Percentiles rank a stretch among this genome's conserved stretches.
phyloP scores from a whole-genome alignment of 1,140 invertebrate species.

The Aradophagus sp. region DNA sequence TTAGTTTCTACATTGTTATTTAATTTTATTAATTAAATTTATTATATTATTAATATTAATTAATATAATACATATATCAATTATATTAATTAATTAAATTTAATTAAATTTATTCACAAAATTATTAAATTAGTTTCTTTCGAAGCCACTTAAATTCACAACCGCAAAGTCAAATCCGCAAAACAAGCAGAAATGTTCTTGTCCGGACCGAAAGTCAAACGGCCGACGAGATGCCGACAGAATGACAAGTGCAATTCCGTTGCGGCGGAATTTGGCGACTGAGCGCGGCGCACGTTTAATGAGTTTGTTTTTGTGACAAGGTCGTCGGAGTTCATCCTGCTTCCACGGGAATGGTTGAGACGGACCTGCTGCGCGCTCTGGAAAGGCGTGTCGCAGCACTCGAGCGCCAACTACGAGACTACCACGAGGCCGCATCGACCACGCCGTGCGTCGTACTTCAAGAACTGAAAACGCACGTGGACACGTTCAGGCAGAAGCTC shows the following conservation, averaged over 20 bases:
- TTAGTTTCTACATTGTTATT: no score
- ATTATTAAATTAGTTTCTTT: no score
- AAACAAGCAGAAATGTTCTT: no score
- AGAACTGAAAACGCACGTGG: slow-evolving; percentile 80
- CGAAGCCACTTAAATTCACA: no score
- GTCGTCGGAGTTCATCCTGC: slow-evolving; percentile 71
- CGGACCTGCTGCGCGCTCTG: slow-evolving; percentile 74
- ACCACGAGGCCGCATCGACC: slow-evolving; percentile 67
- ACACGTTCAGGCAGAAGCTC: slow-evolving; percentile 80
- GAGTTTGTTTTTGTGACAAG: slow-evolving; percentile 48
- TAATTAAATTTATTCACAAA: no score
- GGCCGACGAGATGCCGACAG: not conserved
- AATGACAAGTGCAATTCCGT: not conserved
- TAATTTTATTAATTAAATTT: no score
- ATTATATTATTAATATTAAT: no score
- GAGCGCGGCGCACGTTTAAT: slow-evolving; percentile 3
- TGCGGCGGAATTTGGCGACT: not conserved
- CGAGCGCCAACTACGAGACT: slow-evolving; percentile 77
- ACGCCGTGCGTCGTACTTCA: slow-evolving; percentile 74
- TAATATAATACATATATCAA: no score
- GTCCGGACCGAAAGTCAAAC: slow-evolving; percentile 9
- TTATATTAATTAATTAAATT: no score
- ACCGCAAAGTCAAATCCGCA: no score
- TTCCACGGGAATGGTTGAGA: slow-evolving; percentile 74
- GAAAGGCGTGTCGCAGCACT: slow-evolving; percentile 77